Base-by-base conservation (phyloP, 2,113 vertebrate genomes). In the Neoarius graeffei region DNA sequence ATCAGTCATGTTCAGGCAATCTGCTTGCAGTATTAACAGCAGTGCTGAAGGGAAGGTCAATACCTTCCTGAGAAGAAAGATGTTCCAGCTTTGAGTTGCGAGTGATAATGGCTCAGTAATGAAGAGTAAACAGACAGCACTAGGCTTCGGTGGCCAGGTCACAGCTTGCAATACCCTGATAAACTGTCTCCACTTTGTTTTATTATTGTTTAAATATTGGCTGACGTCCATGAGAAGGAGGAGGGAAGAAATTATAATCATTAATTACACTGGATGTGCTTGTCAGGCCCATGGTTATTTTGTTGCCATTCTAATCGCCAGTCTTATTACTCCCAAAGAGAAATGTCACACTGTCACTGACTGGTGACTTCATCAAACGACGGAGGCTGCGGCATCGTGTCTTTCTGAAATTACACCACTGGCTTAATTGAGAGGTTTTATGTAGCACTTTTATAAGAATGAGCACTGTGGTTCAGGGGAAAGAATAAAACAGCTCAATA, bases 231-330 rank as follows among this genome's bases (percentile, higher is more conserved):
- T 92, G 7, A 89, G 81, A 92, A 93, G 95, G 93, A 94, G 95
- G 95, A 59, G 94, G 95, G 93, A 94, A 93, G 87, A 93, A 96
- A 93, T 94, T 62, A 96, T 96, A 95, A 93, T 93, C 93, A 96
- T 97, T 95, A 96, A 96, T 97, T 97, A 95, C 86, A 94, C 95
- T 93, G 95, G 94, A 95, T 94, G 94, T 92, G 90, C 93, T 93
- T 93, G 94, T 96, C 95, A 96, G 91, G 89, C 90, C 89, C 90
- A 91, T 93, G 96, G 94, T 96, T 97, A 95, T 95, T 96, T 93
- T 95, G 91, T 93, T 94, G 91, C 92, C 95, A 91, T 94, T 95
- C 93, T 94, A 95, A 95, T 95, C 94, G 91, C 93, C 92, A 84
- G 90, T 95, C 87, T 89, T 88, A 87, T 87, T 93, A 92, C 89